Conservation (phyloP, 2,888 invertebrate species). For the Agapostemon virescens region DNA sequence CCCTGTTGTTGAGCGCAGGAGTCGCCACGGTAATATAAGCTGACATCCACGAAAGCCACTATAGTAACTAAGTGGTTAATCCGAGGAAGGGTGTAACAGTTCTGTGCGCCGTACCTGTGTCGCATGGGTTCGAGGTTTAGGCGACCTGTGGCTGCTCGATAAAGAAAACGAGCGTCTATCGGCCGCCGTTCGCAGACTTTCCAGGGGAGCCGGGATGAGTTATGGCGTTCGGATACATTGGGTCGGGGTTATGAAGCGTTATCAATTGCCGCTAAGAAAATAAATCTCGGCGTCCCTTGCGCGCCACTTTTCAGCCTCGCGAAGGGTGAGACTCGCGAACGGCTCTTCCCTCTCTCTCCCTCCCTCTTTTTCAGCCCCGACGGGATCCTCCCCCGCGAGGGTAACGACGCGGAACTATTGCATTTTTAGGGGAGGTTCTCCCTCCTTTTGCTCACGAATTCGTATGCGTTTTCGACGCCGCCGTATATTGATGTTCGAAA, state of each 20-base stretch:
- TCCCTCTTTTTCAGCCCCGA: background rate
- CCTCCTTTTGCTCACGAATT: conserved; percentile 22
- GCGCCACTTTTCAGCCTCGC: conserved; percentile 47
- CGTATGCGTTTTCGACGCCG: conserved; percentile 61
- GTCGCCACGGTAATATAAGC: no score
- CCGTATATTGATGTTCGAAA: conserved; percentile 64
- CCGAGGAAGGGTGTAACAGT: no score
- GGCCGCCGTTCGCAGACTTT: conserved; percentile 6
- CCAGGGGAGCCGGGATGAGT: conserved; percentile 44
- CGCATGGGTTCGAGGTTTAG: background rate
- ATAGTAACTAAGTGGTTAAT: no score
- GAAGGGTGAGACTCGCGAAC: conserved; percentile 35
- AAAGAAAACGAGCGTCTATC: conserved; percentile 13
- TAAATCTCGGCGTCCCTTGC: conserved; percentile 57
- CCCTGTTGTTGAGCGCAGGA: no score
- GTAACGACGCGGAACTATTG: conserved; percentile 68
- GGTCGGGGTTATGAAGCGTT: conserved; percentile 59
- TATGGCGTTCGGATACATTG: conserved; percentile 55
- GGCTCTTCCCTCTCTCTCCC: background rate
- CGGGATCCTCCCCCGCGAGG: conserved; percentile 8
- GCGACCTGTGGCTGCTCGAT: conserved; percentile 9
- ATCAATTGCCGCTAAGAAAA: conserved; percentile 63
- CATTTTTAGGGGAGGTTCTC: conserved; percentile 57
- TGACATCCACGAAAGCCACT: no score
- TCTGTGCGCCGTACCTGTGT: background rate